These are phyloP conservation scores for Silurus asotus DNA, from an alignment of 2,113 vertebrate genomes.

Conservation along the genomic window DNA sequence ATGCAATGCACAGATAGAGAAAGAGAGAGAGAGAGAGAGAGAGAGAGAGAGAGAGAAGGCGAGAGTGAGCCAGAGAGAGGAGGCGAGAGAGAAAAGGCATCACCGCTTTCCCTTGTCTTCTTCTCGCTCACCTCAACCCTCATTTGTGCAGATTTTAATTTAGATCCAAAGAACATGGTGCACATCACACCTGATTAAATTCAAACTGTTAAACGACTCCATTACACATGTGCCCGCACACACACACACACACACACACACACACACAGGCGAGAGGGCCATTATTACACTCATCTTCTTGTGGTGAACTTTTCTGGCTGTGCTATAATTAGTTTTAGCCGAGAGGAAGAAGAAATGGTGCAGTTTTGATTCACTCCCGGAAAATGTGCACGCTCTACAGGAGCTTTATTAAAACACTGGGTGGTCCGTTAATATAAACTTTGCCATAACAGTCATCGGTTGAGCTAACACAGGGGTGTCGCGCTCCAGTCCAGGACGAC, in stretches of 20 bases:
- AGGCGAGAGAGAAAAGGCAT: constrained; percentile 28
- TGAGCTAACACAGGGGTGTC: constrained; percentile 5
- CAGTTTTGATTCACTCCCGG: constrained; percentile 8
- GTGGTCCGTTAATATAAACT: constrained; percentile 35
- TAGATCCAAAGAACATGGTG: constrained; percentile 51
- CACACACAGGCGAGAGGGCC: constrained; percentile 14
- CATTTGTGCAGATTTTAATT: constrained; percentile 55
- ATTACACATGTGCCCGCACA: constrained; percentile 46
- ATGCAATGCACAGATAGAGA: not conserved
- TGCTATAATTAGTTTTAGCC: constrained; percentile 49
- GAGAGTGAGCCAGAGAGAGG: constrained; percentile 18
- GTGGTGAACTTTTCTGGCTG: constrained; percentile 46
- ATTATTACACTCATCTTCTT: constrained; percentile 47
- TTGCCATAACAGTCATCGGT: not conserved
- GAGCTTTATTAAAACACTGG: constrained; percentile 43
- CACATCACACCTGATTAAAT: constrained; percentile 56
- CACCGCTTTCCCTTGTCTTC: constrained; percentile 30
- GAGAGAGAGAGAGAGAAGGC: not conserved
- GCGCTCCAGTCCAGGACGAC: not conserved
- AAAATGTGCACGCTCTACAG: constrained; percentile 20
- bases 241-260: constrained; percentile 27
- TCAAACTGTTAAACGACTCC: constrained; percentile 54
- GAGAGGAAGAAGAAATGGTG: constrained; percentile 12
- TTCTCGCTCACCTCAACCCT: constrained; percentile 32
- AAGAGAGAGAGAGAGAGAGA: constrained; percentile 26